phyloP scores from a whole-genome alignment of 2,797 vertebrate species.

The Malurus splendens region DNA sequence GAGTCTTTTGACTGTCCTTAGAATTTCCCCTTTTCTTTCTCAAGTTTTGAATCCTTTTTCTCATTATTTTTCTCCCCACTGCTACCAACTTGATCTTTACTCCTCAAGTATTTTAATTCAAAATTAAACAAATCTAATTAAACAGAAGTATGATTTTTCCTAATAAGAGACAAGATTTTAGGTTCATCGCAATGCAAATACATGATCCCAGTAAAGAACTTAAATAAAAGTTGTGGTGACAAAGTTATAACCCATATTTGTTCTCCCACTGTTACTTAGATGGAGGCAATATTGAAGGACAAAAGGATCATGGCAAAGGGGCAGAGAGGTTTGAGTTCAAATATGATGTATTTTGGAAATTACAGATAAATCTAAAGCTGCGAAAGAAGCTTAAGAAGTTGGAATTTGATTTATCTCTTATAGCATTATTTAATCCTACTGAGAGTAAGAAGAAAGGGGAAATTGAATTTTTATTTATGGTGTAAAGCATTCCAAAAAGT shows the following conservation, averaged over 20 bases:
- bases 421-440: background rate
- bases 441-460: slow-evolving; percentile 3
- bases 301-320: background rate
- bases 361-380: slow-evolving; percentile 15
- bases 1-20: background rate
- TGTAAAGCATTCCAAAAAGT: background rate
- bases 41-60: background rate
- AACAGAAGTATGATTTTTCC: background rate
- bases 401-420: slow-evolving; percentile 20
- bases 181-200: background rate
- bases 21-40: background rate
- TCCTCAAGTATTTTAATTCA: background rate
- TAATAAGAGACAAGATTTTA: background rate
- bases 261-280: background rate
- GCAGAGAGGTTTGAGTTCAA: background rate
- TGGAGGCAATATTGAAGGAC: background rate
- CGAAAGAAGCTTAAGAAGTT: background rate
- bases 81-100: background rate
- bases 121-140: background rate
- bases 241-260: background rate
- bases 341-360: background rate
- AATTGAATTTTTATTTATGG: slow-evolving; percentile 30
- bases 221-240: background rate
- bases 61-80: background rate
- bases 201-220: background rate